phyloP scores from a whole-genome alignment of 2,113 vertebrate genomes.

The Poicephalus meyeri region DNA sequence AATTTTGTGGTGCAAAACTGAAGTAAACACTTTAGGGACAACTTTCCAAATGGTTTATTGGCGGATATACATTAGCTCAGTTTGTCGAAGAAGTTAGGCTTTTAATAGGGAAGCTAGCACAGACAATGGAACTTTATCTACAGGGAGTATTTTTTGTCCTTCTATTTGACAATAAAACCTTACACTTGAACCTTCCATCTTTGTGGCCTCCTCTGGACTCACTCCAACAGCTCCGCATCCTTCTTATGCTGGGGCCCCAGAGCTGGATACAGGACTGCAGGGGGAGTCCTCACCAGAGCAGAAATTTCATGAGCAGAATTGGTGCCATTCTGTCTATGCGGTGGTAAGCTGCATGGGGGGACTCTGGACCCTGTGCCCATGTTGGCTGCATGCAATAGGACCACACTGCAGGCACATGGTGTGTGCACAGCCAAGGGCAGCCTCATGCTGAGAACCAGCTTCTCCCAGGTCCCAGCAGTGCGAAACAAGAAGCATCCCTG shows the following conservation, averaged over 20 bases:
- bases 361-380: neutral
- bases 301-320: neutral
- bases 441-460: neutral
- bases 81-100: neutral
- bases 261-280: neutral
- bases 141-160: neutral
- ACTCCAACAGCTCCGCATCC: neutral
- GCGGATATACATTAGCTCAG: neutral
- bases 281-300: neutral
- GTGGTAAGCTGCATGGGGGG: rapidly evolving
- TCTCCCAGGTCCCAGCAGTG: rapidly evolving
- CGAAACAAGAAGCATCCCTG: neutral
- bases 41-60: neutral
- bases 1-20: neutral
- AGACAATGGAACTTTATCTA: neutral
- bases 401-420: rapidly evolving
- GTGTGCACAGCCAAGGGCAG: neutral
- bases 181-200: neutral
- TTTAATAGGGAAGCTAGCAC: neutral
- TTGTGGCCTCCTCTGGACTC: neutral
- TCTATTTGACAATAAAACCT: neutral
- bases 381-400: rapidly evolving
- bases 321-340: rapidly evolving
- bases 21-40: neutral
- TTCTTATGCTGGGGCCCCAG: neutral